Evolutionary conservation across 2,113 vertebrate genomes (phyloP), one percentile per base, ranked within the genome.

Genomic region (Epinephelus lanceolatus): DNA sequence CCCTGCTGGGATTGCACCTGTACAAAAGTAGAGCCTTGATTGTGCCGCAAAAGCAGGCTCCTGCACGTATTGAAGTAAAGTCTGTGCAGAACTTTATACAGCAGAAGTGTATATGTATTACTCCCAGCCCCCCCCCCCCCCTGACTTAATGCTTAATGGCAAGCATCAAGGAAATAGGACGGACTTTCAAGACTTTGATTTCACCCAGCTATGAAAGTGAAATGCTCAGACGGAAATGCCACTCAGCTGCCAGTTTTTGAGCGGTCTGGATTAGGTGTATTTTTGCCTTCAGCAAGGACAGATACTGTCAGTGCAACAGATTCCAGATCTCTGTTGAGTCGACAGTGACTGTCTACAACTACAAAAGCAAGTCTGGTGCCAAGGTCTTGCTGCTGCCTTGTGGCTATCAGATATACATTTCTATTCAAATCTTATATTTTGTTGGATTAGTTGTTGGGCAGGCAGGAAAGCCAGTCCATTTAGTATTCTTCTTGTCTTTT

Each of bases 201-300:
- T 77, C 18, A 63, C 10, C 2, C 8, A 70, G 70, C 18, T 69
- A 33, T 78, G 15, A 78, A 53, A 77, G 21, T 0, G 37, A 56
- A 83, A 73, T 10, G 6, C 37, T 61, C 3, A 47, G 61, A 82
- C 51, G 8, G 61, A 78, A 81, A 47, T 51, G 42, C 71, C 25
- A 67, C 40, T 75, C 21, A 76, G 55, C 8, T 49, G 42, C 30
- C 42, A 40, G 23, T n/a, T 66, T 83, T 66, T 33, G 21, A 83
- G 59, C 63, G 56, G 40, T 23, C 25, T 82, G 78, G 73, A 73
- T 84, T 65, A 68, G 53, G 47, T 75, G 68, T 57, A 55, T 71
- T 65, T 11, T 71, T 77, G 78, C 81, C 81, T 60, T 77, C 52
- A 84, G 80, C 71, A 81, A 85, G 62, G 71, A 80, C 76, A 17